Evolutionary conservation across 2,888 invertebrate species (phyloP).

Genomic region (Phalera bucephala): DNA sequence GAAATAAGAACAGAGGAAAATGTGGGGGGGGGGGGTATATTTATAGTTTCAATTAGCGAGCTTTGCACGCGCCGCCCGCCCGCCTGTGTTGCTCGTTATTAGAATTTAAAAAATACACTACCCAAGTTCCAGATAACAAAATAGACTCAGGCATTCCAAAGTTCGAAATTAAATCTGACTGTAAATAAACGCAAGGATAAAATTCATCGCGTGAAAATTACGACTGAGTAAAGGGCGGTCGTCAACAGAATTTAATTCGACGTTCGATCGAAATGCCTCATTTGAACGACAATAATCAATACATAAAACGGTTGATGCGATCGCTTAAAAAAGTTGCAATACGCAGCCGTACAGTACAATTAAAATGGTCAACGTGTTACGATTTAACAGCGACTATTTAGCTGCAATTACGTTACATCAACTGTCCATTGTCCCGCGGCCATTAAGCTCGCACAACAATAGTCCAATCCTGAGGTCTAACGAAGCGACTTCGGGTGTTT

Average conservation of each 20-base stretch:
- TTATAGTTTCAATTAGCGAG: constrained; percentile 78
- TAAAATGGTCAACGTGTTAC: constrained; percentile 57
- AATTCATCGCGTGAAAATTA: constrained; percentile 64
- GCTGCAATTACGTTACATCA: constrained; percentile 74
- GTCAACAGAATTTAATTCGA: constrained; percentile 68
- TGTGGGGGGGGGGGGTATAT: constrained; percentile 61
- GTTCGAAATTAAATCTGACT: constrained; percentile 36
- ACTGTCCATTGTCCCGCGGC: constrained; percentile 71
- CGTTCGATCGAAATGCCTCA: constrained; percentile 58
- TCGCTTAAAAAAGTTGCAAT: constrained; percentile 50
- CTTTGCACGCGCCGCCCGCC: constrained; percentile 56
- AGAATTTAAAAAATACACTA: constrained; percentile 42
- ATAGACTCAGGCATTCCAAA: constrained; percentile 18
- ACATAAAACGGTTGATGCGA: constrained; percentile 59
- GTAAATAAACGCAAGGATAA: constrained; percentile 56
- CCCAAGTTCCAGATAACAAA: constrained; percentile 33
- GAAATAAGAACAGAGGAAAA: constrained; percentile 59
- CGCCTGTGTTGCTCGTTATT: constrained; percentile 44
- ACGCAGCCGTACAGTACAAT: constrained; percentile 41
- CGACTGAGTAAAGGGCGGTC: constrained; percentile 59
- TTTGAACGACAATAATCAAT: constrained; percentile 67
- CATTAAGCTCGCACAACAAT: constrained; percentile 73
- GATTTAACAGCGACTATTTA: constrained; percentile 69
- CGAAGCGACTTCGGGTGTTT: constrained; percentile 77
- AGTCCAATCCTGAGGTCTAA: constrained; percentile 71